Conservation (phyloP, 2,888 invertebrate genomes). For the Aproaerema taeniolella region DNA sequence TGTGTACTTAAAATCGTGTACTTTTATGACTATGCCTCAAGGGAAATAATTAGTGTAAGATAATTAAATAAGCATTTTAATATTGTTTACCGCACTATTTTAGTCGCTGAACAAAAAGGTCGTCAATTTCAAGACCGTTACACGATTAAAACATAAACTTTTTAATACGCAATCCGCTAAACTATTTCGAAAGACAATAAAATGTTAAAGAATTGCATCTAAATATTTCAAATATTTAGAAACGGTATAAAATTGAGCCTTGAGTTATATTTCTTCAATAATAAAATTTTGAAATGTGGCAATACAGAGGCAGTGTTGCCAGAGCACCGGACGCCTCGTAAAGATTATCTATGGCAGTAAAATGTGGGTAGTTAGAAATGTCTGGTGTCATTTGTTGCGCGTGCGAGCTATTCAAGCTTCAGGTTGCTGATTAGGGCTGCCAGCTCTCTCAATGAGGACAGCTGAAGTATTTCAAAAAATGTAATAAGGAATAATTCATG, state of each 20-base stretch:
- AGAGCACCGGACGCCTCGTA: slow-evolving; percentile 41
- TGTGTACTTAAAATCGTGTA: too few species aligned
- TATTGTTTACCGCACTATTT: too few species aligned
- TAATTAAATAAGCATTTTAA: too few species aligned
- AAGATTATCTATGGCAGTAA: slow-evolving; percentile 40
- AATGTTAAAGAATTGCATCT: slow-evolving; percentile 7
- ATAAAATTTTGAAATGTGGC: slow-evolving; percentile 14
- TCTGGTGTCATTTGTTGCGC: slow-evolving; percentile 46
- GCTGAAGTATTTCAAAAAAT: too few species aligned
- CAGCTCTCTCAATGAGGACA: background rate
- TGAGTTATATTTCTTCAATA: slow-evolving; percentile 12
- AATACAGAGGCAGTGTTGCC: slow-evolving; percentile 9
- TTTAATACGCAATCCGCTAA: slow-evolving; percentile 1
- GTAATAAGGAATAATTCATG: too few species aligned
- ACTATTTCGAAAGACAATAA: slow-evolving; percentile 12
- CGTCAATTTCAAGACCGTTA: too few species aligned
- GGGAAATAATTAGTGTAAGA: too few species aligned
- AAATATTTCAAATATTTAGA: slow-evolving; percentile 15
- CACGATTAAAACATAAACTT: too few species aligned
- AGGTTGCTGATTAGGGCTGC: slow-evolving; percentile 20
- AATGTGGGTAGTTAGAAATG: slow-evolving; percentile 44
- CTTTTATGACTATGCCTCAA: too few species aligned
- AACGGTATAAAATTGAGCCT: slow-evolving; percentile 12
- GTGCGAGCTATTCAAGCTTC: slow-evolving; percentile 41
- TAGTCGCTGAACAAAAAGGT: too few species aligned